phyloP scores from a whole-genome alignment of 2,888 invertebrate genomes.

The Stenotaenia linearis region DNA sequence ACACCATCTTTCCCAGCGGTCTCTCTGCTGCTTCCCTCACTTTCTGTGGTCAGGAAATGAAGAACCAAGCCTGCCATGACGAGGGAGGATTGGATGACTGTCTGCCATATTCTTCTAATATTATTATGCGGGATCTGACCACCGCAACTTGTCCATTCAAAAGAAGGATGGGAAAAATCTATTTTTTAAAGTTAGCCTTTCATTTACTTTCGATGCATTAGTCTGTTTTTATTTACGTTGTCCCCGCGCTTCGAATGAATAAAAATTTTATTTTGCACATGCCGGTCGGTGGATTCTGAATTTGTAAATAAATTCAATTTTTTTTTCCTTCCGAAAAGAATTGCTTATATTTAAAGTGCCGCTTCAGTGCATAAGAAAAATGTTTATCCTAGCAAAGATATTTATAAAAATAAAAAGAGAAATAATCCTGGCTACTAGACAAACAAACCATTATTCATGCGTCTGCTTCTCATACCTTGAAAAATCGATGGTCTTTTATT shows the following conservation, averaged over 20 bases:
- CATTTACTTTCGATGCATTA: too few relatives aligned
- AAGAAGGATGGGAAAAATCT: background rate
- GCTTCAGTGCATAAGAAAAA: background rate
- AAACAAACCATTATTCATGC: background rate
- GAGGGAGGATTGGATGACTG: slow-evolving; percentile 7
- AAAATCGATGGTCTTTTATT: background rate
- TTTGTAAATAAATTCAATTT: background rate
- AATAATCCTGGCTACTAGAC: background rate
- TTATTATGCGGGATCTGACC: background rate
- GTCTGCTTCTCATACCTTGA: background rate
- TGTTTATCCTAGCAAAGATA: background rate
- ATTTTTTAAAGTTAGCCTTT: background rate
- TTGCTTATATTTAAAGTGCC: background rate
- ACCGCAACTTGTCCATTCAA: background rate
- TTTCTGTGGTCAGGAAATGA: slow-evolving; percentile 13
- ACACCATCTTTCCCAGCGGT: background rate
- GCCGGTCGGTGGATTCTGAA: too few relatives aligned
- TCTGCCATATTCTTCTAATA: background rate
- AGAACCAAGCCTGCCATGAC: background rate
- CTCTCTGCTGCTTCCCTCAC: background rate
- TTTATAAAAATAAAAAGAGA: background rate
- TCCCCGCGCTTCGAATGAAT: too few relatives aligned
- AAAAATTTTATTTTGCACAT: too few relatives aligned
- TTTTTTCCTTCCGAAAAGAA: too few relatives aligned
- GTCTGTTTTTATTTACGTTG: too few relatives aligned